phyloP scores from a whole-genome alignment of 2,888 invertebrate genomes.

The Listrodromus nycthemerus region DNA sequence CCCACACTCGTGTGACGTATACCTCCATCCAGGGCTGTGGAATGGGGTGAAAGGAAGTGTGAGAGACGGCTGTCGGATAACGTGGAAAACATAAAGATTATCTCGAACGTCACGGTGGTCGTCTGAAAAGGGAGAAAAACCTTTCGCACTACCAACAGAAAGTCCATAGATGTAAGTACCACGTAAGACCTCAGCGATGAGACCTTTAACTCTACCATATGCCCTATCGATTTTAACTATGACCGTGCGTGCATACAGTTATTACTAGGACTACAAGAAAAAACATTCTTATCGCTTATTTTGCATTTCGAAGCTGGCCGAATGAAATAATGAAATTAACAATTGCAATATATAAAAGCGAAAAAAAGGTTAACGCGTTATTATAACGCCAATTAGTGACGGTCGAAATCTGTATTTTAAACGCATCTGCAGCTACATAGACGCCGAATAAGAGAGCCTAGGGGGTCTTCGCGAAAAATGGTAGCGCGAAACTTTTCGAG shows the following conservation, averaged over 20 bases:
- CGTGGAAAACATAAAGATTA: constrained; percentile 63
- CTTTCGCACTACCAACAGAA: constrained; percentile 18
- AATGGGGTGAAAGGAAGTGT: constrained; percentile 41
- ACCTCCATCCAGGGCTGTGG: constrained; percentile 1
- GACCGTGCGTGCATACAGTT: neutral
- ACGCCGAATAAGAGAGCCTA: neutral
- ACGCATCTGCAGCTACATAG: neutral
- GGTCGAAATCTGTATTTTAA: constrained; percentile 7
- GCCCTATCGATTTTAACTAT: neutral
- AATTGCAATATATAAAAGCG: neutral
- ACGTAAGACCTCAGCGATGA: constrained; percentile 3
- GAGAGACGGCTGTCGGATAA: constrained; percentile 45
- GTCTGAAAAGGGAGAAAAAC: constrained; percentile 37
- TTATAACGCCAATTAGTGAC: constrained; percentile 4
- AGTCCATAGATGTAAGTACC: constrained; percentile 21
- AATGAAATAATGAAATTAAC: neutral
- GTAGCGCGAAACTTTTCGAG: constrained; percentile 57
- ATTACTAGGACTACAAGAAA: neutral
- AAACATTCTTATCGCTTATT: neutral
- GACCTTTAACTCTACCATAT: constrained; percentile 9
- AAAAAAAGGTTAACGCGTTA: neutral
- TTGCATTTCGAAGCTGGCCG: neutral
- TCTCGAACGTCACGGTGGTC: constrained; percentile 27
- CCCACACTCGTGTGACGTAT: constrained; percentile 27
- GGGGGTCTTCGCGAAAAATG: constrained; percentile 21